These are phyloP conservation scores for Indri indri DNA, from an alignment of 2,113 vertebrate species.

Conservation along the genomic window DNA sequence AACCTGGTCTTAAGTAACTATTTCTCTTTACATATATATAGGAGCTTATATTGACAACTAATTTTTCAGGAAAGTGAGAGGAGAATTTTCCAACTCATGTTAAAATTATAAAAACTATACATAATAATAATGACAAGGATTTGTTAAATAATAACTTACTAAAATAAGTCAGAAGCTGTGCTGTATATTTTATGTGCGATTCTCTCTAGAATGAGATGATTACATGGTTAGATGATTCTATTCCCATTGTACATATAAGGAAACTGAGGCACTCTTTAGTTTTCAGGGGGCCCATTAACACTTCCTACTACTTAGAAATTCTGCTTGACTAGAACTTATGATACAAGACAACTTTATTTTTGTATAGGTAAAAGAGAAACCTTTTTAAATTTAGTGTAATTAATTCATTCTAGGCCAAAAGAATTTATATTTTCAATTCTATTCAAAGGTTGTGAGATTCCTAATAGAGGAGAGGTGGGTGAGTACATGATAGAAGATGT, in stretches of 20 bases:
- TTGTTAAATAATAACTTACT: conserved; percentile 1
- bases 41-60: not conserved
- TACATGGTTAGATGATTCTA: not conserved
- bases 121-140: not conserved
- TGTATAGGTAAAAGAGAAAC: not conserved
- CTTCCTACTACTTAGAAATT: not conserved
- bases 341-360: not conserved
- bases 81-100: not conserved
- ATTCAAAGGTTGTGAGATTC: conserved; percentile 8
- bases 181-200: not conserved
- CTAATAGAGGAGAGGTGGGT: not conserved
- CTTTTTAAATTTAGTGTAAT: conserved; percentile 35
- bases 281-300: not conserved
- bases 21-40: not conserved
- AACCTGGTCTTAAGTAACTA: not conserved
- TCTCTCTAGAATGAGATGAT: not conserved
- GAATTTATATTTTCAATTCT: conserved; percentile 29
- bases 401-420: not conserved
- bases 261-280: not conserved
- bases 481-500: conserved; percentile 33
- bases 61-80: conserved; percentile 22
- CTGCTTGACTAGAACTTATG: not conserved
- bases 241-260: not conserved
- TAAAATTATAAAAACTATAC: not conserved
- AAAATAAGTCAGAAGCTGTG: not conserved